A percentile compares a stretch with the other conserved stretches of the same genome.
Conservation (phyloP, 2,888 invertebrate genomes). For the Pristionchus maxplancki region DNA sequence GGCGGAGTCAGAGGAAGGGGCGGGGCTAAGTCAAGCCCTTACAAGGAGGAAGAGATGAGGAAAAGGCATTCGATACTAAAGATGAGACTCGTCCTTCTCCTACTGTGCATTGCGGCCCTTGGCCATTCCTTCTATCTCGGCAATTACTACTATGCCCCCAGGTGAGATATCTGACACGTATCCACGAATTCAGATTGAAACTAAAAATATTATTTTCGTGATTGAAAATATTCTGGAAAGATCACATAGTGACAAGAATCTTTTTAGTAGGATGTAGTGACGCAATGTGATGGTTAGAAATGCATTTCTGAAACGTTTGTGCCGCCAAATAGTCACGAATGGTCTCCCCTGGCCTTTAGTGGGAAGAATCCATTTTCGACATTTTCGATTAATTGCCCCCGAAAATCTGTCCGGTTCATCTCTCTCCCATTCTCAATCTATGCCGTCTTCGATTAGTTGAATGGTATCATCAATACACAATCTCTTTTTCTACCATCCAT, state of each 20-base stretch:
- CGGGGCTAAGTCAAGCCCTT: not conserved
- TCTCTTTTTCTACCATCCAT: not conserved
- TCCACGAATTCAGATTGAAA: not conserved
- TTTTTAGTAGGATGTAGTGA: not conserved
- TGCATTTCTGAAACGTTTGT: not conserved
- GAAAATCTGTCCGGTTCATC: not conserved
- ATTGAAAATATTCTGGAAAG: too few species aligned
- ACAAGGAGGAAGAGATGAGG: not conserved
- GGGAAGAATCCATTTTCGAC: not conserved
- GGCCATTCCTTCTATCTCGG: slow-evolving; percentile 26
- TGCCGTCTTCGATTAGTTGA: not conserved
- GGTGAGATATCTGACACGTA: not conserved
- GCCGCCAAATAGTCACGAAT: not conserved
- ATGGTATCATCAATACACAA: not conserved
- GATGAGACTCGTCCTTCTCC: slow-evolving; percentile 1
- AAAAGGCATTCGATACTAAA: not conserved
- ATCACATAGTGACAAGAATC: too few species aligned
- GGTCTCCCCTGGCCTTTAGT: not conserved
- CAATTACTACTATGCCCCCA: slow-evolving; percentile 31
- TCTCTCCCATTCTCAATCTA: not conserved
- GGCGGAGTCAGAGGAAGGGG: slow-evolving; percentile 31
- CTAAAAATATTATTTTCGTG: too few species aligned
- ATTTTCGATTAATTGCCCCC: not conserved
- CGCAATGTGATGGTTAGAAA: not conserved
- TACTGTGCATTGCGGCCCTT: not conserved